Evolutionary conservation across 2,888 invertebrate species (phyloP).

Genomic region (Acleris sparsana): DNA sequence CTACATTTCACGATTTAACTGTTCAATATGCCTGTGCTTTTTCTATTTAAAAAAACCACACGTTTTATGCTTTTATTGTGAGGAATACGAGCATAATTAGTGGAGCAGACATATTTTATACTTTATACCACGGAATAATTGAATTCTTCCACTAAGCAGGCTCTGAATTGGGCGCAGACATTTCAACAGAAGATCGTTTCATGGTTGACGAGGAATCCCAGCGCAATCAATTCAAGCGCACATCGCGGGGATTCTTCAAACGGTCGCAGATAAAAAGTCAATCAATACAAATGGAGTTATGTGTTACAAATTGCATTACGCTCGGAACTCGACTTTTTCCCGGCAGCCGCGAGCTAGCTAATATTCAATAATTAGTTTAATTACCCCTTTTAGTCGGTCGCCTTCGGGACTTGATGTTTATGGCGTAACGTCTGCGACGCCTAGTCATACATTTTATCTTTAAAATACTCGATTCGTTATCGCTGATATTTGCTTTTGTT

Average conservation of each 20-base stretch:
- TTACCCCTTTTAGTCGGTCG: conserved; percentile 70
- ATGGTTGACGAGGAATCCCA: conserved; percentile 19
- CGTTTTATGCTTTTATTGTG: background rate
- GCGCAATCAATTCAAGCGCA: conserved; percentile 30
- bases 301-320: conserved; percentile 61
- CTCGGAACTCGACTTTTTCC: conserved; percentile 64
- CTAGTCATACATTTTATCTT: conserved; percentile 10
- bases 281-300: conserved; percentile 64
- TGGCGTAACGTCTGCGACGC: conserved; percentile 37
- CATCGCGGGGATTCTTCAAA: conserved; percentile 29
- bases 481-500: too few relatives aligned
- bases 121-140: conserved; percentile 1
- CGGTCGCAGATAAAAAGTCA: conserved; percentile 48
- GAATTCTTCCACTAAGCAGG: conserved; percentile 18
- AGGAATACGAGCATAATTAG: background rate
- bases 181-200: conserved; percentile 23
- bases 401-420: conserved; percentile 56
- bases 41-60: background rate
- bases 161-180: conserved; percentile 26
- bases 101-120: background rate
- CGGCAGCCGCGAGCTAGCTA: conserved; percentile 65
- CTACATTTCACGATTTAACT: too few relatives aligned
- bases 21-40: too few relatives aligned
- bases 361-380: conserved; percentile 80
- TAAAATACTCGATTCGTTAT: background rate